Conservation (phyloP, 2,797 vertebrate species). For the Poeciliopsis turneri region DNA sequence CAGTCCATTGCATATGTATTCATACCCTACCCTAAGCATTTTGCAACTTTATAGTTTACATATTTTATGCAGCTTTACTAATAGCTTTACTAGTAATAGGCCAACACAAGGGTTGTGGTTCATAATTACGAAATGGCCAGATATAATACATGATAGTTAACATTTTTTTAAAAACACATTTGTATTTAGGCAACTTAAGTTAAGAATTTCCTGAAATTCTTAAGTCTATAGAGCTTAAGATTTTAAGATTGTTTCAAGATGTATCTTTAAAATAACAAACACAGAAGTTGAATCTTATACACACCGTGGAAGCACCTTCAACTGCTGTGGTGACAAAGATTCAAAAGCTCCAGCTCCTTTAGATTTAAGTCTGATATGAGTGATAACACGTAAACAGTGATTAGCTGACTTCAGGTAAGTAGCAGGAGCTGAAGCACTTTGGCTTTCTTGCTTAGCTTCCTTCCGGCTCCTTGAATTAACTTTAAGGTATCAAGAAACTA, state of each 20-base stretch:
- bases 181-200: background rate
- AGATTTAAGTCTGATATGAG: background rate
- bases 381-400: background rate
- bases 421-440: background rate
- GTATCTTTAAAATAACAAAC: no score
- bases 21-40: background rate
- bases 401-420: background rate
- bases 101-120: background rate
- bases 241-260: no score
- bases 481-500: background rate
- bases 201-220: no score
- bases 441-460: background rate
- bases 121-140: background rate
- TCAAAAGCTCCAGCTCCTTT: background rate
- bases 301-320: background rate
- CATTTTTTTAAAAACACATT: background rate
- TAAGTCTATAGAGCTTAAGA: no score
- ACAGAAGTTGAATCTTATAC: background rate
- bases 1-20: conserved; percentile 11
- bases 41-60: background rate
- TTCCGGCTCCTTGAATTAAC: background rate
- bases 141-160: background rate
- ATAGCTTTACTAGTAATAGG: no score
- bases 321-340: background rate
- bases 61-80: background rate